Conservation (phyloP, 2,888 invertebrate species). For the Gymnocheta viridis region DNA sequence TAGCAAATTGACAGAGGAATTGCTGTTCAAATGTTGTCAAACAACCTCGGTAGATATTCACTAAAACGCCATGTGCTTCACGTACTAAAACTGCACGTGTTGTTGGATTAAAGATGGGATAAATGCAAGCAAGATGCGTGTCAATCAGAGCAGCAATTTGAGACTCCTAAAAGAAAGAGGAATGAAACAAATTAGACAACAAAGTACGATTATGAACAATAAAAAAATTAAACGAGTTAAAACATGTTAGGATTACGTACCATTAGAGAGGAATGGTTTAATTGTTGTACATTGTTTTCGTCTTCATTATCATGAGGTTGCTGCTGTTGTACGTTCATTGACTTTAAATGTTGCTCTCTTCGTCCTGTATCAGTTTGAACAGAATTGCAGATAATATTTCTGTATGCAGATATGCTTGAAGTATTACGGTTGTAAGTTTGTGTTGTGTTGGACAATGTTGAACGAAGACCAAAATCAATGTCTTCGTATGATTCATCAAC, state of each 20-base stretch:
- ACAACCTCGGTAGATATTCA: conserved; percentile 86
- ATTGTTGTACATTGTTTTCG: conserved; percentile 56
- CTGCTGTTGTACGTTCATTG: conserved; percentile 29
- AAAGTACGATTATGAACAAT: neutral
- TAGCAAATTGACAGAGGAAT: conserved; percentile 85
- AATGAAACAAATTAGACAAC: conserved; percentile 14
- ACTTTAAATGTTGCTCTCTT: conserved; percentile 40
- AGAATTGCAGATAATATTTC: conserved; percentile 18
- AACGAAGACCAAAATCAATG: conserved; percentile 71
- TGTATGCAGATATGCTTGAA: conserved; percentile 31
- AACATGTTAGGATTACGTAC: conserved; percentile 38
- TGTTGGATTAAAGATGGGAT: conserved; percentile 84
- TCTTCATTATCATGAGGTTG: conserved; percentile 36
- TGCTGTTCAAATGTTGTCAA: conserved; percentile 85
- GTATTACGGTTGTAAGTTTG: neutral
- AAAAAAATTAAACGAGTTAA: neutral
- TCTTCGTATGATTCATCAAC: conserved; percentile 70
- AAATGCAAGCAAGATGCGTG: conserved; percentile 85
- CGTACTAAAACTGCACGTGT: conserved; percentile 85
- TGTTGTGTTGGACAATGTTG: conserved; percentile 29
- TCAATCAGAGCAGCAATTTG: conserved; percentile 83
- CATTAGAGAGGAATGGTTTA: conserved; percentile 70
- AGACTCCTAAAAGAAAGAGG: conserved; percentile 71
- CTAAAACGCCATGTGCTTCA: conserved; percentile 87
- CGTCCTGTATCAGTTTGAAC: conserved; percentile 35